phyloP scores from a whole-genome alignment of 1,140 invertebrate genomes.

The Hermetia illucens region DNA sequence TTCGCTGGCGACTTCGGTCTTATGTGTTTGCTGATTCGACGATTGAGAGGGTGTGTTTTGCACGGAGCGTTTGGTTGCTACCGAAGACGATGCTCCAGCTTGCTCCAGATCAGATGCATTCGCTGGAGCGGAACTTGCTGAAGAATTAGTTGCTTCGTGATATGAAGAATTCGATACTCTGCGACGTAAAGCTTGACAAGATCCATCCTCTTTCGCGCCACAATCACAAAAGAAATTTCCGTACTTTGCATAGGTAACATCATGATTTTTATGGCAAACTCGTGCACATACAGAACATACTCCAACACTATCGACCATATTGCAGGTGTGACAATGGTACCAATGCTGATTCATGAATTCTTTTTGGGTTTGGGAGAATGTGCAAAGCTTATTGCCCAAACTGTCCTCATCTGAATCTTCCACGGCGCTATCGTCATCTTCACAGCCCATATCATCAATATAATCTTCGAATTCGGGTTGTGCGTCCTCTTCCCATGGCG shows the following conservation, averaged over 20 bases:
- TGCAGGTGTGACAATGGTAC: slow-evolving; percentile 97
- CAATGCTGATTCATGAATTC: slow-evolving; percentile 98
- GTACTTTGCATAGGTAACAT: slow-evolving; percentile 95
- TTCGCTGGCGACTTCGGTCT: slow-evolving; percentile 13
- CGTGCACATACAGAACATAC: slow-evolving; percentile 94
- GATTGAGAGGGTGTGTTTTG: neutral
- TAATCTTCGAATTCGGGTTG: slow-evolving; percentile 55
- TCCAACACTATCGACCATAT: slow-evolving; percentile 95
- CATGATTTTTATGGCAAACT: slow-evolving; percentile 92
- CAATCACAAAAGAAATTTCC: slow-evolving; percentile 99
- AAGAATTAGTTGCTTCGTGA: neutral
- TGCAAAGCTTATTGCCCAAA: slow-evolving; percentile 86
- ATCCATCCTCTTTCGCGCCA: slow-evolving; percentile 85
- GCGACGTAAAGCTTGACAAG: slow-evolving; percentile 29
- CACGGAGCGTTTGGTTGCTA: too few relatives aligned
- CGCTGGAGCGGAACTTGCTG: too few relatives aligned
- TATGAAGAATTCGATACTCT: slow-evolving; percentile 10
- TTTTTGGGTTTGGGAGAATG: slow-evolving; percentile 91
- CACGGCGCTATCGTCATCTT: slow-evolving; percentile 80
- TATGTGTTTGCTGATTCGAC: neutral
- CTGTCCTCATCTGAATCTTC: slow-evolving; percentile 96
- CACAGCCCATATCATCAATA: slow-evolving; percentile 48
- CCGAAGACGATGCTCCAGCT: slow-evolving; percentile 3
- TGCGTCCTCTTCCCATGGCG: slow-evolving; percentile 66
- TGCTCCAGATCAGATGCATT: too few relatives aligned